Conservation (phyloP, 2,113 vertebrate species). For the Bufo gargarizans region DNA sequence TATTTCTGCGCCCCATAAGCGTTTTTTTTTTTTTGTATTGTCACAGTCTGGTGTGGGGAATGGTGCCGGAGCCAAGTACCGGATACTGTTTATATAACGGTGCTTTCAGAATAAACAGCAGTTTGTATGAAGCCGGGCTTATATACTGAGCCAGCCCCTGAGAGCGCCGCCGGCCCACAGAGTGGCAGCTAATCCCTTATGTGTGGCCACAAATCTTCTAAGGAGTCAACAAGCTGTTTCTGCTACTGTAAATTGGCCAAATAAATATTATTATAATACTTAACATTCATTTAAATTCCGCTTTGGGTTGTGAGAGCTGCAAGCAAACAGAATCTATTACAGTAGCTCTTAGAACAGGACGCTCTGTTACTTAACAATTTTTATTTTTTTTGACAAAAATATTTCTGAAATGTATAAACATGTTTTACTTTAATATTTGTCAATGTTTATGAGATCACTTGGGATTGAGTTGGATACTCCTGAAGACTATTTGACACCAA, state of each 20-base stretch:
- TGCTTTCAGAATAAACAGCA: constrained; percentile 39
- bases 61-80: constrained; percentile 2
- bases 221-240: constrained; percentile 29
- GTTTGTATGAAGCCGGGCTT: neutral
- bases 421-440: no score
- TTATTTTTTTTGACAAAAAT: no score
- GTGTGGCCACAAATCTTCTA: constrained; percentile 31
- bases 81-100: constrained; percentile 12
- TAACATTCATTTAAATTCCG: neutral
- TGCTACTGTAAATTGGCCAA: neutral
- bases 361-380: neutral
- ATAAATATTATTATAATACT: constrained; percentile 29
- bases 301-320: neutral
- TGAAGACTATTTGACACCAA: no score
- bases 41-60: neutral
- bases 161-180: neutral
- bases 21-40: constrained; percentile 26
- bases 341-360: neutral
- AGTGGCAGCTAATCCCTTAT: neutral
- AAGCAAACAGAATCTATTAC: neutral
- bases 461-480: no score
- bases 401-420: no score
- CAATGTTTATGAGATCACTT: no score
- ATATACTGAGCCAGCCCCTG: neutral
- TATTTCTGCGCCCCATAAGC: neutral